phyloP scores from a whole-genome alignment of 2,888 invertebrate genomes.

The Dolichopus griseipennis region DNA sequence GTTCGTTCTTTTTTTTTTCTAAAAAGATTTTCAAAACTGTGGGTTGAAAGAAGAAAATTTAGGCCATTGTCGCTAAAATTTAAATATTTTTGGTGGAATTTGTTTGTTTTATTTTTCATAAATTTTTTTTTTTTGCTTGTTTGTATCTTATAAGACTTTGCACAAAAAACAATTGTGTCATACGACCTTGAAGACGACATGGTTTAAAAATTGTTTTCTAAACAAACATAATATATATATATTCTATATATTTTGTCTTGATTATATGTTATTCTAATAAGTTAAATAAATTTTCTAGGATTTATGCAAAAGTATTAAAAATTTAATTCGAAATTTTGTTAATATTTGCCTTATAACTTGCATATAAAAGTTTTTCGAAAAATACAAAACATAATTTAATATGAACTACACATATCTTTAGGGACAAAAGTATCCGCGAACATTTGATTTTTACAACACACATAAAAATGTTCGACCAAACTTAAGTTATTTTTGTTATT shows the following conservation, averaged over 20 bases:
- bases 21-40: background rate
- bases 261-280: background rate
- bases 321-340: no score
- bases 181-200: background rate
- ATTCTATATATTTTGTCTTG: background rate
- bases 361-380: no score
- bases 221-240: background rate
- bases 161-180: background rate
- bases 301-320: background rate
- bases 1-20: background rate
- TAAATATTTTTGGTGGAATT: background rate
- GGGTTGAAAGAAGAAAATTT: slow-evolving; percentile 2
- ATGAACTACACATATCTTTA: no score
- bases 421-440: no score
- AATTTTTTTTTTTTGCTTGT: background rate
- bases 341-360: no score
- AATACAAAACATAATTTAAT: no score
- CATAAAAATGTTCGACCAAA: no score
- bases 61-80: background rate
- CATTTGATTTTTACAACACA: no score
- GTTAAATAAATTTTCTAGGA: background rate
- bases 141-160: background rate
- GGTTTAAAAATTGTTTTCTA: background rate
- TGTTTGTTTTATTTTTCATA: background rate
- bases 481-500: no score